A percentile compares a stretch with the other conserved stretches of the same genome.
Evolutionary conservation across 64 coral and sea anemone species (phyloP).

Genomic region (Stichodactyla mertensii): DNA sequence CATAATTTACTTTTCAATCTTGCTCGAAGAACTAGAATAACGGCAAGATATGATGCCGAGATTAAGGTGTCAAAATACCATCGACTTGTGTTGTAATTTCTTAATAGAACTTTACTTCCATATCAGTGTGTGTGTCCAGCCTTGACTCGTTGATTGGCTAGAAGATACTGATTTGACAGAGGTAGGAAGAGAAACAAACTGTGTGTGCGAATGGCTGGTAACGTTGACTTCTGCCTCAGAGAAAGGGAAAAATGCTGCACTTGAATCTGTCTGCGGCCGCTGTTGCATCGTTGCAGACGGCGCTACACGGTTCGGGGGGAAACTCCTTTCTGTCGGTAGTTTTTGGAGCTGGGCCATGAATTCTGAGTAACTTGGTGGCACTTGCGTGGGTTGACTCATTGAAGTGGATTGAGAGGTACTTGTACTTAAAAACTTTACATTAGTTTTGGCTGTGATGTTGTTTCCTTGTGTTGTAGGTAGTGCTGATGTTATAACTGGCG

Average conservation of each 20-base stretch:
- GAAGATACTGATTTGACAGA: background rate
- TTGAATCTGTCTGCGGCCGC: constrained; percentile 67
- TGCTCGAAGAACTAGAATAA: background rate
- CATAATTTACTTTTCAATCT: background rate
- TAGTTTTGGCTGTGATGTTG: constrained; percentile 43
- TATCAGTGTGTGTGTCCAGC: constrained; percentile 54
- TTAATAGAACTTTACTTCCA: constrained; percentile 50
- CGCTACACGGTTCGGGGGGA: constrained; percentile 78
- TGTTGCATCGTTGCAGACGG: constrained; percentile 85
- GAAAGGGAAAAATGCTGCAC: constrained; percentile 52
- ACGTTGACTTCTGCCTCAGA: constrained; percentile 46
- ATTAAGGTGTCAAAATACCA: background rate
- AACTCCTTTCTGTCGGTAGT: constrained; percentile 45
- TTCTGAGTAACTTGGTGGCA: constrained; percentile 70
- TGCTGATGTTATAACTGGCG: constrained; percentile 28
- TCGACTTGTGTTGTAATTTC: too few species aligned
- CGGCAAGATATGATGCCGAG: background rate
- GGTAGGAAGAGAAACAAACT: background rate
- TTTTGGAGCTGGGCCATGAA: constrained; percentile 90
- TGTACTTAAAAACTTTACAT: background rate
- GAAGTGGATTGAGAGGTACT: background rate
- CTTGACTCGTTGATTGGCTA: background rate
- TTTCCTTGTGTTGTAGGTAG: constrained; percentile 54
- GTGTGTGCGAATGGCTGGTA: constrained; percentile 15
- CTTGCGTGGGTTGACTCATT: background rate